These are phyloP conservation scores for Epirrhoe tristata DNA, from an alignment of 2,888 invertebrate genomes.

Conservation along the genomic window DNA sequence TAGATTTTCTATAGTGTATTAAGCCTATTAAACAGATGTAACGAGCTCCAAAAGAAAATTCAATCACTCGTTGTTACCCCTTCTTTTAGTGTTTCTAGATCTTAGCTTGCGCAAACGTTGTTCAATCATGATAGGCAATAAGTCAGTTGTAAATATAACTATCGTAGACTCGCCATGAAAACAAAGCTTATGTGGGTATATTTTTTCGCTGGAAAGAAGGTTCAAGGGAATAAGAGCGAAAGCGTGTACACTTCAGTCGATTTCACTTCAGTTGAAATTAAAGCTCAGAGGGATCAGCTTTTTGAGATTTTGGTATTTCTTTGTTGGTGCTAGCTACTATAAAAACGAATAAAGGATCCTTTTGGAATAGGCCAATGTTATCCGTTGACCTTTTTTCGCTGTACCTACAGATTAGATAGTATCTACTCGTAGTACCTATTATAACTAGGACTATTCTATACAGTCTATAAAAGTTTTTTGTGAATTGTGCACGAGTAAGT, in stretches of 20 bases:
- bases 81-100: no score
- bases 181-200: slow-evolving; percentile 50
- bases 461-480: no score
- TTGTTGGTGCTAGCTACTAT: slow-evolving; percentile 57
- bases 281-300: slow-evolving; percentile 66
- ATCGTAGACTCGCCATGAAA: slow-evolving; percentile 48
- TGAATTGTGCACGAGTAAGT: no score
- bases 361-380: slow-evolving; percentile 47
- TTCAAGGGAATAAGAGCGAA: slow-evolving; percentile 74
- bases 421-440: no score
- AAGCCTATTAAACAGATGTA: no score
- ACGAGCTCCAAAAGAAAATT: no score
- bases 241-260: slow-evolving; percentile 77
- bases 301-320: slow-evolving; percentile 62
- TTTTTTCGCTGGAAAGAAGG: slow-evolving; percentile 60
- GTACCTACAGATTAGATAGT: neutral
- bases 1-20: no score
- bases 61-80: no score
- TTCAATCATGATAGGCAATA: no score
- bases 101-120: no score
- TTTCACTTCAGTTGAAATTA: slow-evolving; percentile 77
- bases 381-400: slow-evolving; percentile 14
- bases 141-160: no score
- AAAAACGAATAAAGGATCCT: slow-evolving; percentile 50
- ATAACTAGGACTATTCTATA: no score